Conservation (phyloP, 1,140 invertebrate species). For the Dendrolimus punctatus region DNA sequence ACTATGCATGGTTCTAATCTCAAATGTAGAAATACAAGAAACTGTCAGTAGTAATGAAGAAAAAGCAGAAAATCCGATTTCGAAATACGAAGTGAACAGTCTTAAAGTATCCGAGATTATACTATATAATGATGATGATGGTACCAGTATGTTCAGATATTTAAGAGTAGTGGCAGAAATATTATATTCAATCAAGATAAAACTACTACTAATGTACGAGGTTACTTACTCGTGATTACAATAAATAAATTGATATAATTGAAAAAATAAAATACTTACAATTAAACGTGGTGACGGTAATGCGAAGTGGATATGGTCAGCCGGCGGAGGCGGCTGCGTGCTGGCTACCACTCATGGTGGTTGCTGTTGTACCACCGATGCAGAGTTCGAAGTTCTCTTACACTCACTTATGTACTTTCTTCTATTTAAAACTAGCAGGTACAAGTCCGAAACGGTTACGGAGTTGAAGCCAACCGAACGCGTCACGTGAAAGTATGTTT, state of each 20-base stretch:
- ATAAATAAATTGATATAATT: conserved; percentile 3
- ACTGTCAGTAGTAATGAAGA: too few relatives aligned
- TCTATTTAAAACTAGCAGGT: too few relatives aligned
- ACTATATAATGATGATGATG: too few relatives aligned
- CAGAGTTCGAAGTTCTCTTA: background rate
- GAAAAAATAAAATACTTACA: conserved; percentile 31
- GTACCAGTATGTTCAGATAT: too few relatives aligned
- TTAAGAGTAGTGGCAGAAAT: conserved; percentile 20
- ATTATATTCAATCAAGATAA: conserved; percentile 1
- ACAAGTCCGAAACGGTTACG: conserved; percentile 7
- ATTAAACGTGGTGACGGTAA: conserved; percentile 29
- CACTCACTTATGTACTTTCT: conserved; percentile 14
- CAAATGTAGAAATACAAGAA: too few relatives aligned
- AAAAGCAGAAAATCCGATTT: too few relatives aligned
- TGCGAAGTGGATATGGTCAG: conserved; percentile 28
- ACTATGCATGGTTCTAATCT: too few relatives aligned
- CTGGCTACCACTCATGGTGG: conserved; percentile 42
- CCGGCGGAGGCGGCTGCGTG: conserved; percentile 41
- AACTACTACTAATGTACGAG: too few relatives aligned
- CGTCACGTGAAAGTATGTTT: conserved; percentile 26
- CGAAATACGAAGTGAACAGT: too few relatives aligned
- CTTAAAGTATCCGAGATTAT: too few relatives aligned
- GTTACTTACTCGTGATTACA: background rate
- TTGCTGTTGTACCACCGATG: conserved; percentile 11
- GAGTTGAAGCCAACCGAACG: conserved; percentile 8